Conservation (phyloP, 1,140 invertebrate genomes). For the Pygmarrhopalites habei region DNA sequence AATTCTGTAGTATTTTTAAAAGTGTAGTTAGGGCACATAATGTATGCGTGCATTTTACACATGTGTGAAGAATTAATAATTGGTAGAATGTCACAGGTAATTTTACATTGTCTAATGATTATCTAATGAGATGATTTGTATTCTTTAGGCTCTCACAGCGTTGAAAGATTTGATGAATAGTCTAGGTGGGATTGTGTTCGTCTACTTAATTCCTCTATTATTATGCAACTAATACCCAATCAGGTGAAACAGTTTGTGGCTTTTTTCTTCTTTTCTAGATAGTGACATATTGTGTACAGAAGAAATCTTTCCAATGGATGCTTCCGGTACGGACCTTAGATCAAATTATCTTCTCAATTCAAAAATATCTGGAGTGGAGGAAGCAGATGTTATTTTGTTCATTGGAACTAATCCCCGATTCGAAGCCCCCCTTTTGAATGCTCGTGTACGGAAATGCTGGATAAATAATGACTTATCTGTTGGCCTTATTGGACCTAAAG, state of each 20-base stretch:
- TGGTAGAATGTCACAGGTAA: too few relatives aligned
- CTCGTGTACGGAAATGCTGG: conserved; percentile 87
- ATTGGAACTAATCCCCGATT: conserved; percentile 95
- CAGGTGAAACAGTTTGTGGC: too few relatives aligned
- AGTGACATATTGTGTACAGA: conserved; percentile 84
- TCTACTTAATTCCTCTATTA: too few relatives aligned
- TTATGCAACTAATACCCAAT: too few relatives aligned
- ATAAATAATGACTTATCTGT: conserved; percentile 76
- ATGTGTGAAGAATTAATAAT: too few relatives aligned
- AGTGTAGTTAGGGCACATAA: too few relatives aligned
- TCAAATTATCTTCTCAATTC: conserved; percentile 88
- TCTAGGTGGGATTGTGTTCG: too few relatives aligned
- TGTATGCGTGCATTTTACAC: too few relatives aligned
- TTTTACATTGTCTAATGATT: not conserved
- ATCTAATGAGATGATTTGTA: not conserved
- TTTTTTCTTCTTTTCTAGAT: too few relatives aligned
- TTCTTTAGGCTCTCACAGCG: conserved; percentile 62
- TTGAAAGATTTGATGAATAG: conserved; percentile 90
- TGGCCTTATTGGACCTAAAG: conserved; percentile 78
- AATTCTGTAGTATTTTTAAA: too few relatives aligned
- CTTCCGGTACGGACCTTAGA: conserved; percentile 78
- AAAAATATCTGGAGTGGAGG: conserved; percentile 79
- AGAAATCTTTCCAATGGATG: conserved; percentile 74
- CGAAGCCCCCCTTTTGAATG: conserved; percentile 95
- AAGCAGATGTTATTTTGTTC: conserved; percentile 85